phyloP scores from a whole-genome alignment of 2,888 invertebrate genomes.

The Andrena marginata region DNA sequence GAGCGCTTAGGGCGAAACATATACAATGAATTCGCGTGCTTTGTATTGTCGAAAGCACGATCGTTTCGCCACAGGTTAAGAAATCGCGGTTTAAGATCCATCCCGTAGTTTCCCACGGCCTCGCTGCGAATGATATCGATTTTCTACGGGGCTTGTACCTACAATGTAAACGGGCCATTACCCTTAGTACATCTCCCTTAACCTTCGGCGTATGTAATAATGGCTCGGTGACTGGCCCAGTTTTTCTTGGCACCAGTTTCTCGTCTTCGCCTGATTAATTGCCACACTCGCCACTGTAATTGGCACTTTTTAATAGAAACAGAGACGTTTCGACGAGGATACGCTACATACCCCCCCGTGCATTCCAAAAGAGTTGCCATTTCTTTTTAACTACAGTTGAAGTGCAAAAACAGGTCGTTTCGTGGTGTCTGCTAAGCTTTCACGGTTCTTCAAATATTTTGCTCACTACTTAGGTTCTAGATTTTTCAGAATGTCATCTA shows the following conservation, averaged over 20 bases:
- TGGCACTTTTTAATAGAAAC: conserved; percentile 37
- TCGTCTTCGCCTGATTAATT: conserved; percentile 45
- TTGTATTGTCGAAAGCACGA: conserved; percentile 5
- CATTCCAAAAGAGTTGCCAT: not conserved
- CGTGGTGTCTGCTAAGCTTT: not conserved
- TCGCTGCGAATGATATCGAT: conserved; percentile 66
- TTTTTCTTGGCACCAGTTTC: conserved; percentile 49
- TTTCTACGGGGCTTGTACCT: conserved; percentile 48
- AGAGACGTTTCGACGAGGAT: not conserved
- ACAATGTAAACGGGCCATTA: conserved; percentile 65
- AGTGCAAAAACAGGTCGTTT: not conserved
- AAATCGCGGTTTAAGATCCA: conserved; percentile 65
- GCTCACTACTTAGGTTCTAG: not conserved
- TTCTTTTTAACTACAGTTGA: not conserved
- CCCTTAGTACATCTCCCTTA: conserved; percentile 54
- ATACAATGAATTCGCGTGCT: conserved; percentile 23
- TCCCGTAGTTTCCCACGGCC: conserved; percentile 56
- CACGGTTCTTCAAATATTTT: not conserved
- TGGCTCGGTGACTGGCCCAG: conserved; percentile 46
- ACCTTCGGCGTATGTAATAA: conserved; percentile 49
- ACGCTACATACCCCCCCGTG: not conserved
- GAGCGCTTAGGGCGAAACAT: not conserved
- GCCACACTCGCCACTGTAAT: conserved; percentile 23
- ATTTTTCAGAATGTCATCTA: not conserved
- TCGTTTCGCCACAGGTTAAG: conserved; percentile 51